Evolutionary conservation across 2,888 invertebrate genomes (phyloP), one percentile per base, ranked within the genome.

Genomic region (Cheilosia impressa): DNA sequence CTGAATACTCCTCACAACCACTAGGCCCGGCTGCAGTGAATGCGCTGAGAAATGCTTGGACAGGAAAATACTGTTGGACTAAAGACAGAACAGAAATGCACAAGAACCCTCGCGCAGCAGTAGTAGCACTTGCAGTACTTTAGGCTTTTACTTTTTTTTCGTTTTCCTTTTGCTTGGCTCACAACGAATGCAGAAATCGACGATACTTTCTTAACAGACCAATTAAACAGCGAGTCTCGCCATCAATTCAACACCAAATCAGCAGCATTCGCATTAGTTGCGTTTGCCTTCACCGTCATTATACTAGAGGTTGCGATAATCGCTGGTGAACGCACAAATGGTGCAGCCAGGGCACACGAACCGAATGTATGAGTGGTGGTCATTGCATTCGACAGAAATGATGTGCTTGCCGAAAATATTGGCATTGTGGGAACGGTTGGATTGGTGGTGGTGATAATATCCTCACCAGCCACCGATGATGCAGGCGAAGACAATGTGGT

Each of bases 331-430:
- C 89, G 88, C 9, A 89, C 88, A 81, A 89, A 90, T n/a, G 91
- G 90, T 58, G 91, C 89, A 57, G 90, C 79, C 24, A 92, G 83
- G 1, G 91, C 91, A 73, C 92, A 92, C 17, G 92, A 91, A 43
- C 92, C 92, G 69, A 92, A 92, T 4, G 92, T 92, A 81, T 92
- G 92, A 80, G 90, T 91, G 47, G 90, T 90, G 63, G 88, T 87
- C 65, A 88, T 87, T 69, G 88, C 82, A 41, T 90, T 90, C 17
- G 89, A 88, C 4, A 89, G 87, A 81, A 89, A 89, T 63, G 89
- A 62, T n/a, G 89, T 72, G 17, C 87, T 69, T 10, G 88, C 22
- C 1, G 87, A 58, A 27, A 87, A 78, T 13, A 75, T 58, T 24
- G 78, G 45, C 19, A 83, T 41, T 4, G 68, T n/a, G 10, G 66